phyloP scores from a whole-genome alignment of 2,888 invertebrate genomes.

The Aphidius colemani region DNA sequence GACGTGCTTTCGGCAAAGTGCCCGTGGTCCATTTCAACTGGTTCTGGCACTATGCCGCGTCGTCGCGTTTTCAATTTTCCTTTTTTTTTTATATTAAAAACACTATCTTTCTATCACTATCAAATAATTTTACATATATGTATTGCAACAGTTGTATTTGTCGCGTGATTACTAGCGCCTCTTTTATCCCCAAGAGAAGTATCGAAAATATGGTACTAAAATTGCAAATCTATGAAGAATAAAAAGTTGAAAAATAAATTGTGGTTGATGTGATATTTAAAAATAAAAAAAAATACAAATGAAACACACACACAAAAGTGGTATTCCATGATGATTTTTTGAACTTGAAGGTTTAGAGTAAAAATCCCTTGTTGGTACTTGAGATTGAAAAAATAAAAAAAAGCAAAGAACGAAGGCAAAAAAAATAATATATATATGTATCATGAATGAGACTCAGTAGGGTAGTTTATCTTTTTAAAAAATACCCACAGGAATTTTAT shows the following conservation, averaged over 20 bases:
- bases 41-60: conserved; percentile 55
- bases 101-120: conserved; percentile 12
- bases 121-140: conserved; percentile 30
- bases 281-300: no score
- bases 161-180: conserved; percentile 23
- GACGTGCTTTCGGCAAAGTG: conserved; percentile 32
- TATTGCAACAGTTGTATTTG: conserved; percentile 32
- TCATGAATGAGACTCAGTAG: no score
- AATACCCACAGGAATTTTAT: no score
- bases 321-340: background rate
- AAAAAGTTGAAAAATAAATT: no score
- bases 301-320: no score
- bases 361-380: no score
- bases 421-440: no score
- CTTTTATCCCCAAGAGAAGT: no score
- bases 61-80: conserved; percentile 44
- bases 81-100: conserved; percentile 8
- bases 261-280: no score
- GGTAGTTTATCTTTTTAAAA: no score
- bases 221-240: background rate
- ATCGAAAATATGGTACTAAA: background rate
- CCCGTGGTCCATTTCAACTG: conserved; percentile 47
- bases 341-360: background rate
- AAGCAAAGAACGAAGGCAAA: no score
- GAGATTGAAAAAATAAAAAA: no score